Conservation (phyloP, 2,888 invertebrate species). For the Nomada ruficornis region DNA sequence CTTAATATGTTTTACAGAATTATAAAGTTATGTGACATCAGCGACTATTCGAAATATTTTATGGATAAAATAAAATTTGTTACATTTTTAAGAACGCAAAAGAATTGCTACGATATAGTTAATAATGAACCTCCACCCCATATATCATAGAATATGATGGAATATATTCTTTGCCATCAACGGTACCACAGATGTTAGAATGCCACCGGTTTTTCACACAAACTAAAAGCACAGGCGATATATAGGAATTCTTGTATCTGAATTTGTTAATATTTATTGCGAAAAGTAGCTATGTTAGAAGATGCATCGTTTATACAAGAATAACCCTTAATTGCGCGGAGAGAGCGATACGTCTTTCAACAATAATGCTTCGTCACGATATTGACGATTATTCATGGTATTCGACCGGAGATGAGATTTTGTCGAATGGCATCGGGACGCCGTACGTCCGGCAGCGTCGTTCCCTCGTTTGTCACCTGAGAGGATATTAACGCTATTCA, state of each 20-base stretch:
- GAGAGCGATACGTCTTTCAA: slow-evolving; percentile 33
- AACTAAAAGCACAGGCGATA: slow-evolving; percentile 34
- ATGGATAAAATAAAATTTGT: background rate
- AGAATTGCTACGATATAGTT: background rate
- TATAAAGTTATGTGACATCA: too few species aligned
- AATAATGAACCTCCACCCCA: slow-evolving; percentile 5
- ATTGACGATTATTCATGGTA: slow-evolving; percentile 69
- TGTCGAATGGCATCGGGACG: slow-evolving; percentile 67
- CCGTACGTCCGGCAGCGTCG: slow-evolving; percentile 73
- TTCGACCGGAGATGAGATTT: slow-evolving; percentile 70
- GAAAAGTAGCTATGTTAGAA: background rate
- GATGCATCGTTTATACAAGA: slow-evolving; percentile 3
- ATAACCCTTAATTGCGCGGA: slow-evolving; percentile 45
- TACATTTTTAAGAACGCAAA: background rate
- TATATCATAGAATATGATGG: background rate
- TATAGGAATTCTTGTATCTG: background rate
- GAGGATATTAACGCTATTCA: slow-evolving; percentile 79
- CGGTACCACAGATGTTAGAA: slow-evolving; percentile 40
- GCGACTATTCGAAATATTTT: background rate
- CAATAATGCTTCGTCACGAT: slow-evolving; percentile 64
- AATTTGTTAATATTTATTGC: slow-evolving; percentile 3
- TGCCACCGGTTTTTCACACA: slow-evolving; percentile 18
- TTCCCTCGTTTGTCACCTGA: slow-evolving; percentile 77
- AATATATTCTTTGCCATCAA: slow-evolving; percentile 8
- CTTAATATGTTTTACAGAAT: too few species aligned